phyloP scores from a whole-genome alignment of 2,113 vertebrate species.

The Gorsachius goisagi region DNA sequence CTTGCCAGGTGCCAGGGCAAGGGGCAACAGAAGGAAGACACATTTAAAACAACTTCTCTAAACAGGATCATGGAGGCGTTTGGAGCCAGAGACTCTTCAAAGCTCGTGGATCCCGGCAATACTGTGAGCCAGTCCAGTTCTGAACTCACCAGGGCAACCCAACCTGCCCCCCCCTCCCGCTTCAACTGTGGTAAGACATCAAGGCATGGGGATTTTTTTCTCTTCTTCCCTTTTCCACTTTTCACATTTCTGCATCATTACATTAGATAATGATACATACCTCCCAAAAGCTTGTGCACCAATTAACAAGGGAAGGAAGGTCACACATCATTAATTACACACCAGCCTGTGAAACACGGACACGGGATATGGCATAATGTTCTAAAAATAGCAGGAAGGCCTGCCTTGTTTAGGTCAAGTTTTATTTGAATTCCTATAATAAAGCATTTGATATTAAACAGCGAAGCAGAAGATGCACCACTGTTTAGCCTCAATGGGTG shows the following conservation, averaged over 20 bases:
- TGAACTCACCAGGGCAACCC: neutral
- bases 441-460: conserved; percentile 35
- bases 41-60: neutral
- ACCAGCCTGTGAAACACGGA: neutral
- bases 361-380: neutral
- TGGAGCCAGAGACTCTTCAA: neutral
- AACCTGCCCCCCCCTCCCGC: rapidly evolving
- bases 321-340: conserved; percentile 21
- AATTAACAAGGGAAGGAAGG: conserved; percentile 27
- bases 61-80: neutral
- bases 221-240: neutral
- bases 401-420: conserved; percentile 7
- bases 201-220: neutral
- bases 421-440: conserved; percentile 15
- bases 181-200: neutral
- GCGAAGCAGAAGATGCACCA: neutral
- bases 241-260: conserved; percentile 9
- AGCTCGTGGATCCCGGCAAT: neutral
- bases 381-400: conserved; percentile 14
- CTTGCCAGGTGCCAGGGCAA: conserved; percentile 33
- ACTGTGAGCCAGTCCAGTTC: neutral
- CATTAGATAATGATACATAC: neutral
- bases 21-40: neutral
- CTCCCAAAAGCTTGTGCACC: neutral
- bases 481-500: neutral